These are phyloP conservation scores for Hycleus phaleratus DNA, from an alignment of 1,140 invertebrate species.

Conservation along the genomic window DNA sequence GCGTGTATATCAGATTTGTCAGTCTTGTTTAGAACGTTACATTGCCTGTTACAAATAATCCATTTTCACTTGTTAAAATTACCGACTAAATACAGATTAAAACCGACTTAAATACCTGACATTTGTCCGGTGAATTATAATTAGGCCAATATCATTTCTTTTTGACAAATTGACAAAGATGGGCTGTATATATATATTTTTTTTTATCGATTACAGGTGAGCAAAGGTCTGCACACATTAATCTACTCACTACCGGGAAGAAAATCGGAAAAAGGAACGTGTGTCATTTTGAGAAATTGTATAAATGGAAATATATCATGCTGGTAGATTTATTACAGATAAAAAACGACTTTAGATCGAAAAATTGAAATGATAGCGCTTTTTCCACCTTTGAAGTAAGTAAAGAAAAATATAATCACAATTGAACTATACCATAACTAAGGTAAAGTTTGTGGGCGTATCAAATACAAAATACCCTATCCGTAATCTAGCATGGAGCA, in stretches of 20 bases:
- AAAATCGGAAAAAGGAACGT: slow-evolving; percentile 2
- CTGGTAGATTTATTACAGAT: slow-evolving; percentile 9
- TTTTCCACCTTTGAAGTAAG: too few relatives aligned
- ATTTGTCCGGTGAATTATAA: slow-evolving; percentile 9
- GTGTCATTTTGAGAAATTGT: slow-evolving; percentile 14
- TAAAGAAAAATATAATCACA: too few relatives aligned
- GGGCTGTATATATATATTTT: not conserved
- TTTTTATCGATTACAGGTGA: slow-evolving; percentile 9
- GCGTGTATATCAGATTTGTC: slow-evolving; percentile 17
- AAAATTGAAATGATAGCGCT: too few relatives aligned
- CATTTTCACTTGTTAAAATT: slow-evolving; percentile 14
- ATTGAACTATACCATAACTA: too few relatives aligned
- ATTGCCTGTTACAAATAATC: slow-evolving; percentile 12
- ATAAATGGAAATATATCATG: slow-evolving; percentile 15
- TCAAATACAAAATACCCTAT: too few relatives aligned
- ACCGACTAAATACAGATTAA: not conserved
- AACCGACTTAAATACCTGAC: not conserved
- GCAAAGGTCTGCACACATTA: slow-evolving; percentile 13
- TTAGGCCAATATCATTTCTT: slow-evolving; percentile 15
- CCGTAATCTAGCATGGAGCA: too few relatives aligned
- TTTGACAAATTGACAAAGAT: slow-evolving; percentile 9
- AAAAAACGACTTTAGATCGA: slow-evolving; percentile 7
- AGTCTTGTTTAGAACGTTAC: slow-evolving; percentile 4
- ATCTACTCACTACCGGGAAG: slow-evolving; percentile 3
- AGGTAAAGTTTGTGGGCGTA: too few relatives aligned